Evolutionary conservation across 2,888 invertebrate genomes (phyloP), one percentile per base, ranked within the genome.

Genomic region (Zygothrica quintamaculata): DNA sequence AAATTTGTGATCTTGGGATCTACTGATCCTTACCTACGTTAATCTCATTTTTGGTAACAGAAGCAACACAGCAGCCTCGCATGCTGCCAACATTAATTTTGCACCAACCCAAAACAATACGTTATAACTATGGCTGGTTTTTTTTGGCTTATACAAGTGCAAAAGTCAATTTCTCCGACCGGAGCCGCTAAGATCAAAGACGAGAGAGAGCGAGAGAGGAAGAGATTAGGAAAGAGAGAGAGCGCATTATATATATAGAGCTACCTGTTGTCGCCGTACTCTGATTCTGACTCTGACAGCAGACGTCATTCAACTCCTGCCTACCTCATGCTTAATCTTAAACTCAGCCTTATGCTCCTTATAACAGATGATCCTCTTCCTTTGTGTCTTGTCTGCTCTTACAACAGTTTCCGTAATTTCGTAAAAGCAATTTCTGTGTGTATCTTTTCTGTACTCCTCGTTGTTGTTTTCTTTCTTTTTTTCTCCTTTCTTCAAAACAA

Each of bases 341-440:
- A 22, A 22, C 18, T 5, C 18, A n/a, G n/a, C n/a, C n/a, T n/a
- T n/a, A n/a, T n/a, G 18, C 2, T 1, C 53, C 1, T 22, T 22
- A 22, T 22, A n/a, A 2, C 18, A 22, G 3, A 22, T 22, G 5
- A 5, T 43, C 22, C 22, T 50, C 51, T 12, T 46, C 29, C 26
- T n/a, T 4, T 40, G n/a, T 25, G 8, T 47, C 34, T 43, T 3
- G 8, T 3, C 5, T 33, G 5, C 33, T 51, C 37, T 77, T 84
- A 84, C 77, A 74, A 65, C 81, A 68, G 66, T 81, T 87, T 87
- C 87, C 82, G 87, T 75, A 84, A 77, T 77, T 74, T 72, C 65
- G 72, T 60, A 67, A 77, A 80, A 65, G 60, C 78, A 78, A 81
- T 74, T 74, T 82, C 75, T 55, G 58, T 56, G 78, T 55, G 58